A percentile compares a stretch with the other conserved stretches of the same genome.
phyloP scores from a whole-genome alignment of 2,797 vertebrate genomes.

The Xiphorhynchus erythropygius region DNA sequence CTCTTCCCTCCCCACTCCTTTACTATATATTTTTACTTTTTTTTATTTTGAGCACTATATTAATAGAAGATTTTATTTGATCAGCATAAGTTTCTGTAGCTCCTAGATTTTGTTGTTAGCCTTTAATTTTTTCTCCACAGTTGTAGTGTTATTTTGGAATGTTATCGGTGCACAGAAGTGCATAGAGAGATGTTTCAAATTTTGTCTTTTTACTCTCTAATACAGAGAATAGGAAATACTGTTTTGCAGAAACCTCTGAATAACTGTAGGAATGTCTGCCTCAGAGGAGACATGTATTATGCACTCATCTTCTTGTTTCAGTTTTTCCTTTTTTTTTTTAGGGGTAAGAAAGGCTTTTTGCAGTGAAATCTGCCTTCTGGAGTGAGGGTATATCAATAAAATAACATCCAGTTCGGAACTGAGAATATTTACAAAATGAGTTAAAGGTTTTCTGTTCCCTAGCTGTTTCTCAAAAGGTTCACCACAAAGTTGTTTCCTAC shows the following conservation, averaged over 20 bases:
- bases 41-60: not conserved
- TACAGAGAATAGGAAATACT: slow-evolving; percentile 56
- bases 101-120: not conserved
- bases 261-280: slow-evolving; percentile 27
- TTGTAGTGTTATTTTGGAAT: not conserved
- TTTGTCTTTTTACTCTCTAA: slow-evolving; percentile 25
- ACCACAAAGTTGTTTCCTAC: not conserved
- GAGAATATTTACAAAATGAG: slow-evolving; percentile 30
- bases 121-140: not conserved
- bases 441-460: slow-evolving; percentile 18
- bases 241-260: slow-evolving; percentile 46
- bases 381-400: slow-evolving; percentile 48
- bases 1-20: not conserved
- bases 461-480: not conserved
- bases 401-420: not conserved
- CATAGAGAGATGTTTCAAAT: slow-evolving; percentile 1
- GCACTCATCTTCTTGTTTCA: slow-evolving; percentile 29
- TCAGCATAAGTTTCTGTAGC: not conserved
- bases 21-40: not conserved
- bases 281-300: slow-evolving; percentile 54
- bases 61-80: not conserved
- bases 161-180: not conserved
- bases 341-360: slow-evolving; percentile 1
- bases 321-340: not conserved
- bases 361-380: slow-evolving; percentile 23